These are phyloP conservation scores for Tachypleus tridentatus DNA, from an alignment of 1,140 invertebrate genomes.

Conservation along the genomic window DNA sequence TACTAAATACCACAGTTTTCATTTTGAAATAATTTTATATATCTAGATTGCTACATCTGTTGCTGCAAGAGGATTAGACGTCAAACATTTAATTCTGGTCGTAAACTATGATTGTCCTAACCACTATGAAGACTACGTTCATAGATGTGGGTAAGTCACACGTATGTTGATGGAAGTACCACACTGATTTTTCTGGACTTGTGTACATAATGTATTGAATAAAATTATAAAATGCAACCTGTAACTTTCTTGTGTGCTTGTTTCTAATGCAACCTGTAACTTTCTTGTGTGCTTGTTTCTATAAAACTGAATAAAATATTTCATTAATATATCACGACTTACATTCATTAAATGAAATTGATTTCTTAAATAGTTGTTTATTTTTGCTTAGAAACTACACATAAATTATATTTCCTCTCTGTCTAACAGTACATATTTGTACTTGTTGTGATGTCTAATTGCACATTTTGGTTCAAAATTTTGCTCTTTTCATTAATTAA, in stretches of 20 bases:
- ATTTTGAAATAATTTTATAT: constrained; percentile 8
- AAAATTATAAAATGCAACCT: not conserved
- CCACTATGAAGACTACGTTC: constrained; percentile 99
- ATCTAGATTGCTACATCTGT: constrained; percentile 80
- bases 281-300: not conserved
- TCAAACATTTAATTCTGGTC: constrained; percentile 94
- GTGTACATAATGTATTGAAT: constrained; percentile 24
- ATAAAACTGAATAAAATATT: not conserved
- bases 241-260: constrained; percentile 1
- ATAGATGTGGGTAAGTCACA: constrained; percentile 66
- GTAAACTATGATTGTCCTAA: constrained; percentile 99
- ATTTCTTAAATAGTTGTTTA: no score
- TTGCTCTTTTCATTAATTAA: no score
- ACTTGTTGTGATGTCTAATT: no score
- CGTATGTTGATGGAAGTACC: not conserved
- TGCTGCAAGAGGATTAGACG: constrained; percentile 91
- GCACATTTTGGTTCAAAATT: no score
- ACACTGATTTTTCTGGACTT: constrained; percentile 46
- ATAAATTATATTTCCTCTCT: no score
- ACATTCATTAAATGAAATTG: no score
- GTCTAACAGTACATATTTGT: no score
- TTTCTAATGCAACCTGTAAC: not conserved
- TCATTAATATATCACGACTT: no score
- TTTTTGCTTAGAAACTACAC: no score
- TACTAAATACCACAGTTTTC: no score